Evolutionary conservation across 2,888 invertebrate species (phyloP).

Genomic region (Thereva nobilitata): DNA sequence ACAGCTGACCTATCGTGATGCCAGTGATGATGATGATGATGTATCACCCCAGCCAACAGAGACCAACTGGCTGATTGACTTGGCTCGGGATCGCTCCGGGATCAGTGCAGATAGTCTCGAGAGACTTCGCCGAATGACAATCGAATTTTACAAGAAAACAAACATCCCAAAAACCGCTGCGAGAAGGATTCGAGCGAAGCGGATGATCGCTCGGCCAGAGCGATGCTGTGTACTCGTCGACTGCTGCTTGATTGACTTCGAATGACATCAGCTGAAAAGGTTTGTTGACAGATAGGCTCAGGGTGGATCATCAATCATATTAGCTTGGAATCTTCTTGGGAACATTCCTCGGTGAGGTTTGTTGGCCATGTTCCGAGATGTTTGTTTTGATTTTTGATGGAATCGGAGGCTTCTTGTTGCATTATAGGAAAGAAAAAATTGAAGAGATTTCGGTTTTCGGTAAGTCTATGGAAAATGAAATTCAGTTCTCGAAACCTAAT

Average conservation of each 20-base stretch:
- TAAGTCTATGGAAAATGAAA: too few species aligned
- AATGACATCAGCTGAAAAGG: constrained; percentile 37
- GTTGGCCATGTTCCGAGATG: constrained; percentile 13
- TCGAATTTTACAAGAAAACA: constrained; percentile 35
- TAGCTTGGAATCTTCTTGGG: constrained; percentile 7
- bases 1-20: constrained; percentile 46
- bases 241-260: constrained; percentile 33
- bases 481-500: too few species aligned
- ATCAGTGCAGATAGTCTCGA: constrained; percentile 4
- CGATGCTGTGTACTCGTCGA: not conserved
- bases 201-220: not conserved
- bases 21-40: constrained; percentile 45
- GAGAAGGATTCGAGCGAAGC: not conserved
- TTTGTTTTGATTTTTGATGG: constrained; percentile 33
- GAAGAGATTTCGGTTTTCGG: too few species aligned
- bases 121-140: constrained; percentile 30
- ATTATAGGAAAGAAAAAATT: too few species aligned
- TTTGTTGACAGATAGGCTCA: constrained; percentile 36
- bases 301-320: constrained; percentile 35
- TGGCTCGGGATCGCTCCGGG: not conserved
- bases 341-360: constrained; percentile 14
- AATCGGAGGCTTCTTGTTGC: constrained; percentile 25
- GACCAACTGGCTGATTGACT: constrained; percentile 3
- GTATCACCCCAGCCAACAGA: constrained; percentile 41
- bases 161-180: constrained; percentile 19